Base-by-base conservation (phyloP, 2,888 invertebrate genomes). In the Kryphioiulus occultus region DNA sequence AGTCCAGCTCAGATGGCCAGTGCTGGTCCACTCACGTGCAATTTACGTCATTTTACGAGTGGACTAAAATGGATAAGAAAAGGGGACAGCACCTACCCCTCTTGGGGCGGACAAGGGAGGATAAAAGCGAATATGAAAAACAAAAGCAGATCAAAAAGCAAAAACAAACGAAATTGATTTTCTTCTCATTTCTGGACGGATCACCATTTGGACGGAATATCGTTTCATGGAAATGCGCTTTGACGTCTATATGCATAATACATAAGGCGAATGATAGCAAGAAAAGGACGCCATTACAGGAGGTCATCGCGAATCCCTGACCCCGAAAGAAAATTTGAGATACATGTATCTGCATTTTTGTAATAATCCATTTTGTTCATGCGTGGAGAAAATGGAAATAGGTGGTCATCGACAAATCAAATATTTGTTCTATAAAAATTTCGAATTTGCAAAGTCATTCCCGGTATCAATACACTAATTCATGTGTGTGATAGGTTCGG, bases 21-120 rank as follows among this genome's bases (percentile, higher is more conserved):
- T 5, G 83, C 30, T 12, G 83, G 30, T 30, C 26, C 42, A 85
- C 42, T 39, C 85, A 85, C 85, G 44, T 39, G 22, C 85, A 85
- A 85, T 85, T 85, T 85, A 39, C 44, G 85, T 85, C 85, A 42
- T 85, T 85, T 85, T 85, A 85, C 22, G 44, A 44, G 85, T 85
- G 85, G 44, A 44, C 85, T 15, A 15, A 39, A 85, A 78, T 78
- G 78, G 78, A 78, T 78, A 78, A 78, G 78, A 78, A 78, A 78
- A 30, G 30, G 78, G 78, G 22, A 22, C 9, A 15, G 30, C 78
- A 78, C 59, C 59, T 22, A 22, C 22, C 59, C n/a, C n/a, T 15
- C 30, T 78, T 22, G 12, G 26, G 26, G 78, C 2, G 26, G 30
- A 78, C 4, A 78, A 53, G 7, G 53, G 78, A 26, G 78, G 26